These are phyloP conservation scores for Cheilosia impressa DNA, from an alignment of 2,888 invertebrate species.

Conservation along the genomic window DNA sequence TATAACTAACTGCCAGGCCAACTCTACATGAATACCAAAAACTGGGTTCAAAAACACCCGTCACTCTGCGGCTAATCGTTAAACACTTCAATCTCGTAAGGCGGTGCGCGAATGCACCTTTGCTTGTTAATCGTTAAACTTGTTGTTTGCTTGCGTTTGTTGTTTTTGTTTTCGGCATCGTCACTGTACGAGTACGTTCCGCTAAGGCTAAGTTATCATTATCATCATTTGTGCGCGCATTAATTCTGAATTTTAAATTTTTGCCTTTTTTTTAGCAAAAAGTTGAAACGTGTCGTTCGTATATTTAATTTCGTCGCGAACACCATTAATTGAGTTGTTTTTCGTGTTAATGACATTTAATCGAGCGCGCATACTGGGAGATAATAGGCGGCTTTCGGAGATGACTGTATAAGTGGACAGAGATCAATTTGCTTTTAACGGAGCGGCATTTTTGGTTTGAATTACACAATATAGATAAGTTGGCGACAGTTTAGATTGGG, in stretches of 20 bases:
- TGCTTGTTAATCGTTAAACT: constrained; percentile 12
- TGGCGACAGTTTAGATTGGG: constrained; percentile 24
- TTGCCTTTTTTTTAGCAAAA: constrained; percentile 3
- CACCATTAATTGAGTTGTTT: constrained; percentile 32
- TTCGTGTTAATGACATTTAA: constrained; percentile 21
- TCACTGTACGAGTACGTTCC: constrained; percentile 1
- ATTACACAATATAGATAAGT: too few relatives aligned
- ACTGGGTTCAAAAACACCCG: constrained; percentile 17
- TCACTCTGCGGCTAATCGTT: constrained; percentile 43
- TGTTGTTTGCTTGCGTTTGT: constrained; percentile 21
- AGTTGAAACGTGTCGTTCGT: constrained; percentile 31
- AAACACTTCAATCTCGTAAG: constrained; percentile 37
- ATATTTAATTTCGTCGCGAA: constrained; percentile 52
- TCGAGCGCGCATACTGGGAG: not conserved
- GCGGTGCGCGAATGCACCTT: constrained; percentile 27
- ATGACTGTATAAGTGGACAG: constrained; percentile 1
- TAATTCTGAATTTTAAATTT: constrained; percentile 16
- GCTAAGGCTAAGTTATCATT: constrained; percentile 6
- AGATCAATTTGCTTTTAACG: constrained; percentile 21
- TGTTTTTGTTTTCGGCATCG: not conserved
- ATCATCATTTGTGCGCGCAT: constrained; percentile 54
- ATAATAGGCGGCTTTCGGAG: constrained; percentile 26
- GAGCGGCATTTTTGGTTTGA: constrained; percentile 12
- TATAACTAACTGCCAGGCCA: constrained; percentile 50
- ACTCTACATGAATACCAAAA: constrained; percentile 38